Percentiles rank a stretch among this genome's conserved stretches.
Conservation (phyloP, 2,113 vertebrate species). For the Cromileptes altivelis region DNA sequence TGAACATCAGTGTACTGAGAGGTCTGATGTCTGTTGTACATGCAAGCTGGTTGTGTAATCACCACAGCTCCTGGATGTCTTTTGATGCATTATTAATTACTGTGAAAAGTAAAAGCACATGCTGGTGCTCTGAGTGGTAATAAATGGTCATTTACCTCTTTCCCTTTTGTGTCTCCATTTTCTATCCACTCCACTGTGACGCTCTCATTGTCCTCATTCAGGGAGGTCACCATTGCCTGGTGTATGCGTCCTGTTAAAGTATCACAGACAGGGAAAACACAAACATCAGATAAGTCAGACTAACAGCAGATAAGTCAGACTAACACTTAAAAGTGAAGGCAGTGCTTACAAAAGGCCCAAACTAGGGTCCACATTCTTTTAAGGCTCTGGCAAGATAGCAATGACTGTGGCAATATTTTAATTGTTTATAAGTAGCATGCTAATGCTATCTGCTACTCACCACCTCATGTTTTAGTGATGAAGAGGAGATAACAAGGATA, state of each 20-base stretch:
- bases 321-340: not conserved
- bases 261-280: slow-evolving; percentile 2
- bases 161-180: slow-evolving; percentile 98
- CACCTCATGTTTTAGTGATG: not conserved
- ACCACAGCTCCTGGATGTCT: slow-evolving; percentile 38
- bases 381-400: too few relatives aligned
- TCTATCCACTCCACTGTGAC: slow-evolving; percentile 99
- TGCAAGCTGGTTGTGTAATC: slow-evolving; percentile 46
- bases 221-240: slow-evolving; percentile 97
- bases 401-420: too few relatives aligned
- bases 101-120: slow-evolving; percentile 31
- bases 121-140: not conserved
- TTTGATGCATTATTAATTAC: slow-evolving; percentile 70
- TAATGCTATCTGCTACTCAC: not conserved
- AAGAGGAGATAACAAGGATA: not conserved
- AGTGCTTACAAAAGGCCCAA: not conserved
- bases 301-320: slow-evolving; percentile 3
- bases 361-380: not conserved
- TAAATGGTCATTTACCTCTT: slow-evolving; percentile 88
- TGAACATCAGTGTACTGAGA: slow-evolving; percentile 8
- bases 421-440: not conserved
- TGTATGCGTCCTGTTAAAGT: slow-evolving; percentile 92
- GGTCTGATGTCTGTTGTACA: slow-evolving; percentile 10
- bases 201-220: slow-evolving; percentile 97
- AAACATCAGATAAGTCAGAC: slow-evolving; percentile 13